Evolutionary conservation across 2,888 invertebrate species (phyloP), one percentile per base, ranked within the genome.

Genomic region (Andrena haemorrhoa): DNA sequence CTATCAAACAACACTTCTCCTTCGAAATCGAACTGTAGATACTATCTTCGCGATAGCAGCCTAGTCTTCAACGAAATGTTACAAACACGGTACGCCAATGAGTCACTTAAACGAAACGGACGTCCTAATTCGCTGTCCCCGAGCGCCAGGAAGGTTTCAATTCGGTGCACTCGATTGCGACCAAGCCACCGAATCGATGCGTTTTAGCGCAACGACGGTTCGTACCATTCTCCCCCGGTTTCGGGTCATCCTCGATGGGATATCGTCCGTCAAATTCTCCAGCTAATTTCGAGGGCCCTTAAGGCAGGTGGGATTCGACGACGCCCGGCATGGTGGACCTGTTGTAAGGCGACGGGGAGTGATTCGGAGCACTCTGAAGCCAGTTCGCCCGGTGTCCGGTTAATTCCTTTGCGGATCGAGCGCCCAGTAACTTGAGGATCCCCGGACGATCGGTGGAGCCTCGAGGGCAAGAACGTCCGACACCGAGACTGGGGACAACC

Each of bases 61-160:
- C 65, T 29, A n/a, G 20, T 56, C 31, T 23, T 4, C n/a, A 7
- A 12, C 16, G 5, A 35, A 72, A 75, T 49, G 29, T 16, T 60
- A 49, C 29, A 47, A 66, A n/a, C 10, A 61, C 33, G 33, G 6
- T 23, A 23, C n/a, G 6, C 7, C 35, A n/a, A 66, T 66, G 49
- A 23, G 64, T 66, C 49, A 31, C 65, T 49, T 29, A 20, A 26
- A 49, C 47, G 31, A 20, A 64, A 10, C 1, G 60, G 58, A 33
- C 65, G 63, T 2, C 12, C 49, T 16, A 23, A 77, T 77, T 60
- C 64, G 23, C 61, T 41, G n/a, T n/a, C 20, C 16, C 31, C n/a
- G 1, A 20, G 51, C 31, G 60, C 8, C 65, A 71, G 79, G 69
- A 79, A 61, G 79, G 61, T 33, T 58, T 65, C 53, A 61, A 79